Percentiles rank a stretch among this genome's conserved stretches.
Evolutionary conservation across 2,888 invertebrate genomes (phyloP).

Genomic region (Cerceris ruficornis): DNA sequence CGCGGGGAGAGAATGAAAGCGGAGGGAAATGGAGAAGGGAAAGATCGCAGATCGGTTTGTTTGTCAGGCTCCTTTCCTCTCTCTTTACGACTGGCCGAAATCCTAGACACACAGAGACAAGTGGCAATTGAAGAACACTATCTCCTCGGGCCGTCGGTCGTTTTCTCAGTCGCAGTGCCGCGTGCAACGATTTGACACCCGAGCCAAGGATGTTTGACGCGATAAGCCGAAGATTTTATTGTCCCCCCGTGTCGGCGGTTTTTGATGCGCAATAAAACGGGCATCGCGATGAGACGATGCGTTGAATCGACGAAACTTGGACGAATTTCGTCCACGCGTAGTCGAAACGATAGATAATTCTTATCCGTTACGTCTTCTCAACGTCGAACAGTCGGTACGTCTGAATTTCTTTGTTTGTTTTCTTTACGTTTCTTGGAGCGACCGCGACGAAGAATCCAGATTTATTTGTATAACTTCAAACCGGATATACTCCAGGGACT

Average conservation of each 20-base stretch:
- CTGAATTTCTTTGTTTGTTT: too few relatives aligned
- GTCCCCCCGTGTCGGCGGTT: constrained; percentile 61
- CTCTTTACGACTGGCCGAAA: constrained; percentile 66
- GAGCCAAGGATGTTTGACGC: constrained; percentile 67
- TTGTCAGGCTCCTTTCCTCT: constrained; percentile 52
- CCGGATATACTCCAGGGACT: constrained; percentile 55
- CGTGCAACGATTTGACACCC: constrained; percentile 54
- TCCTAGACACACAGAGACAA: constrained; percentile 73
- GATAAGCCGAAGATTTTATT: constrained; percentile 74
- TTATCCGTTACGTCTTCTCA: too few relatives aligned
- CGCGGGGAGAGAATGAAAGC: neutral
- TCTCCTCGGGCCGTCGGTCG: constrained; percentile 45
- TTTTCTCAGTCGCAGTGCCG: constrained; percentile 46
- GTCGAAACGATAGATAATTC: too few relatives aligned
- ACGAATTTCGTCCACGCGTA: too few relatives aligned
- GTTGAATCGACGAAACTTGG: neutral
- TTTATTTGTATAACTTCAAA: constrained; percentile 65
- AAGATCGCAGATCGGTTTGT: constrained; percentile 46
- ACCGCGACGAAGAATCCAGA: constrained; percentile 47
- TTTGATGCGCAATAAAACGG: constrained; percentile 49
- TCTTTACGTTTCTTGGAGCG: neutral
- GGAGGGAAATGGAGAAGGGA: neutral
- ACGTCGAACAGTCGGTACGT: too few relatives aligned
- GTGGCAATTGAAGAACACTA: constrained; percentile 61
- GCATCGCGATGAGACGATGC: neutral